Percentiles rank a stretch among this genome's conserved stretches.
phyloP scores from a whole-genome alignment of 1,140 invertebrate species.

The Ctenoplectra terminalis region DNA sequence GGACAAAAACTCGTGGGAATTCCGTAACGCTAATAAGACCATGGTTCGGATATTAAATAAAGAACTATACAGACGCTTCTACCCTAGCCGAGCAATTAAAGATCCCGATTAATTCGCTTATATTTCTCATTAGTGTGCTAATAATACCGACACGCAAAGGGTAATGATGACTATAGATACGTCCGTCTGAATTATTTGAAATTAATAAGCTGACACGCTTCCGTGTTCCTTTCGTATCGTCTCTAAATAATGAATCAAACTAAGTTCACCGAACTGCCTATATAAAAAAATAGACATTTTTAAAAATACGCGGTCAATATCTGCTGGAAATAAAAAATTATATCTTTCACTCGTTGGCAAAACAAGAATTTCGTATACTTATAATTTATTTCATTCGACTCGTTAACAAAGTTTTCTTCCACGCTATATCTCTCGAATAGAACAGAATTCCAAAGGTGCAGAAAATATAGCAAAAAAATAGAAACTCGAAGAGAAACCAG shows the following conservation, averaged over 20 bases:
- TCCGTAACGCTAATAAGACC: not conserved
- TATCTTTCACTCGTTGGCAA: too few species aligned
- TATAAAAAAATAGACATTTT: too few species aligned
- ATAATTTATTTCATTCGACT: too few species aligned
- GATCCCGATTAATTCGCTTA: conserved; percentile 38
- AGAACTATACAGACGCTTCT: not conserved
- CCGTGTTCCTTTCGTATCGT: not conserved
- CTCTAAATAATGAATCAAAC: not conserved
- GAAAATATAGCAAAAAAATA: conserved; percentile 6
- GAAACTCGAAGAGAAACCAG: conserved; percentile 36
- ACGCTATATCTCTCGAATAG: not conserved
- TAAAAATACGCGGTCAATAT: too few species aligned
- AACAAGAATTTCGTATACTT: too few species aligned
- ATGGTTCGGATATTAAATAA: not conserved
- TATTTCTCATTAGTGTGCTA: conserved; percentile 42
- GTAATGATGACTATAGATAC: conserved; percentile 21
- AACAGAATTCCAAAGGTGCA: not conserved
- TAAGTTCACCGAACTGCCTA: too few species aligned
- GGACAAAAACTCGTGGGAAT: not conserved
- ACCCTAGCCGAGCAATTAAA: conserved; percentile 27
- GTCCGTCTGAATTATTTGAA: too few species aligned
- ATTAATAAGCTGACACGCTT: not conserved
- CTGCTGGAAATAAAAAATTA: too few species aligned
- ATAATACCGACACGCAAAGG: conserved; percentile 39
- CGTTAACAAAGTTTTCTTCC: too few species aligned